phyloP scores from a whole-genome alignment of 2,113 vertebrate genomes.

The Indicator indicator region DNA sequence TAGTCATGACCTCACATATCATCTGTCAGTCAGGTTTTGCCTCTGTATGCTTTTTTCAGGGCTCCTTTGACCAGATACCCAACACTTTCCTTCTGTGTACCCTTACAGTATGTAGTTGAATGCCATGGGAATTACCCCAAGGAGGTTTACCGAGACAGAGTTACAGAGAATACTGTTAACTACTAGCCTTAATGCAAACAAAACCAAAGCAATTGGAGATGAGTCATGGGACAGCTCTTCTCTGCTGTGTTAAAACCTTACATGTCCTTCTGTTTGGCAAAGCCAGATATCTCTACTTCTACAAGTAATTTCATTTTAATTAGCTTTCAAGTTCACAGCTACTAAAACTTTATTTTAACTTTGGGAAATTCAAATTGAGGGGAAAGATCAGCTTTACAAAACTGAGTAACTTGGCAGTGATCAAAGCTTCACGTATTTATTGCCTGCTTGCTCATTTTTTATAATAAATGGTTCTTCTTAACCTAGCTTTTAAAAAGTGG shows the following conservation, averaged over 20 bases:
- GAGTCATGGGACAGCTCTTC: neutral
- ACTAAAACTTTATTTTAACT: neutral
- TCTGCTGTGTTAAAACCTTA: neutral
- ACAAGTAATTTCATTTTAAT: neutral
- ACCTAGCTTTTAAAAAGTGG: neutral
- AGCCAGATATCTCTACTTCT: neutral
- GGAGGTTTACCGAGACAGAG: neutral
- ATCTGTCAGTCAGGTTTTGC: neutral
- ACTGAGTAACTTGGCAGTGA: neutral
- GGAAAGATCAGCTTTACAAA: neutral
- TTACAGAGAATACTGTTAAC: neutral
- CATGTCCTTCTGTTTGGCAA: neutral
- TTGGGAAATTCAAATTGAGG: neutral
- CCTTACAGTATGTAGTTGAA: neutral
- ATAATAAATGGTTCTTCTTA: neutral
- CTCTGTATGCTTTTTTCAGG: neutral
- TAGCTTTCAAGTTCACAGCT: constrained; percentile 5
- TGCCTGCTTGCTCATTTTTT: neutral
- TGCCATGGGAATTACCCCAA: neutral
- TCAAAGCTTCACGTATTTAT: neutral
- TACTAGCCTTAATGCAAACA: no score
- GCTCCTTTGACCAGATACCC: neutral
- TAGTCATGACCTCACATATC: neutral
- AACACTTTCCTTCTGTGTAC: neutral
- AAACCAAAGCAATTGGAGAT: neutral